Base-by-base conservation (phyloP, 2,797 vertebrate species). In the Tolypeutes matacus region DNA sequence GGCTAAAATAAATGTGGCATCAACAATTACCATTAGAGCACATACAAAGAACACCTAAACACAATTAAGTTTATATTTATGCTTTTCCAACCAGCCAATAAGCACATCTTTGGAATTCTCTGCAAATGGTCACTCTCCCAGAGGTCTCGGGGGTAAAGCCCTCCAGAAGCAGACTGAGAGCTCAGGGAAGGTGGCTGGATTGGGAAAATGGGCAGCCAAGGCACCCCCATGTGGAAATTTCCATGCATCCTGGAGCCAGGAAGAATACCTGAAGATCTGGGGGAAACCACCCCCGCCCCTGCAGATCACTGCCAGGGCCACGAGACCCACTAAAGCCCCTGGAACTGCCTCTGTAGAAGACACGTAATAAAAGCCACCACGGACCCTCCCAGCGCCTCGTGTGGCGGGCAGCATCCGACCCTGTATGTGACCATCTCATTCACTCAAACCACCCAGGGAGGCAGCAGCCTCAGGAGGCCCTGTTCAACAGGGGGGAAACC, bases 171-270 rank as follows among this genome's bases (percentile, higher is more conserved):
- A 46, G 42, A 46, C 42, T n/a, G n/a, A 56, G 39, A n/a, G 29
- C 53, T 17, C 0, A 0, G 1, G 7, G 13, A 46, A 46, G 42
- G 39, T 39, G 27, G 17, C 49, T 34, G 2, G 58, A 23, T 5
- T 42, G 49, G 88, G 72, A 56, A 31, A 20, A 46, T 0, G 0
- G 29, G 69, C 36, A 49, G 73, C 62, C n/a, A 17, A 29, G n/a
- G 29, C 2, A 2, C 4, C 11, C 4, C 31, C 49, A 7, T 0
- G 0, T 17, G 20, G 42, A 21, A 80, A 60, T 2, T 3, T 2
- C 82, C n/a, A 15, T 64, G 8, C 7, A 20, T n/a, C 58, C 42
- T 25, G 42, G 49, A 46, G 20, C 29, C 21, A 53, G 21, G 27
- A 34, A 62, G 53, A 67, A 1, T 11, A 31, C 62, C 39, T 53